Conservation (phyloP, 2,888 invertebrate genomes). For the Drosophila neonasuta region DNA sequence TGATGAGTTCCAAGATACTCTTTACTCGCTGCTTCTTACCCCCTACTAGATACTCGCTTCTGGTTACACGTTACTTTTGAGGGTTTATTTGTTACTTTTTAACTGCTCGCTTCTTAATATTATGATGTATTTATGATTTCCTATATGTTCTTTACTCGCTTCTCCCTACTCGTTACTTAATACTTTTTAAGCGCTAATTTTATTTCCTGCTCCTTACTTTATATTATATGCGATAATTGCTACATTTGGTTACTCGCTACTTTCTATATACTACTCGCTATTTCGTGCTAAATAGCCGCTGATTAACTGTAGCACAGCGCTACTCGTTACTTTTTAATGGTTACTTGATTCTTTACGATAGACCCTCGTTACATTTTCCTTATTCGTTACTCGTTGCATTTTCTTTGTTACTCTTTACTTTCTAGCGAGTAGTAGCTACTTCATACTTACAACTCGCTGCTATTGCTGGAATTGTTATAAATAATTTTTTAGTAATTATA, state of each 20-base stretch:
- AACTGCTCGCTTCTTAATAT: too few species aligned
- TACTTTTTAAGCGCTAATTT: too few species aligned
- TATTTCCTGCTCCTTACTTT: too few species aligned
- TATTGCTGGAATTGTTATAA: neutral
- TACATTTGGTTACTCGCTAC: too few species aligned
- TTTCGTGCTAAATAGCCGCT: too few species aligned
- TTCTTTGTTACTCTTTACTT: neutral
- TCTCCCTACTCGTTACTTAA: neutral
- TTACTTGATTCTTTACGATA: too few species aligned
- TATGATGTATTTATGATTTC: too few species aligned
- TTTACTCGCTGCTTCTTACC: neutral
- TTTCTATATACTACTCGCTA: too few species aligned
- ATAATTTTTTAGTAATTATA: neutral
- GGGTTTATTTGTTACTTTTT: neutral
- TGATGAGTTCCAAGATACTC: neutral
- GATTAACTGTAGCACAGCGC: too few species aligned
- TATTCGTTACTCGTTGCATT: neutral
- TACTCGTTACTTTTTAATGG: too few species aligned
- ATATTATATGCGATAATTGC: too few species aligned
- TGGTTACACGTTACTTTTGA: neutral
- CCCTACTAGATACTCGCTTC: neutral
- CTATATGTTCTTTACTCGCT: neutral
- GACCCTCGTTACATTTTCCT: too few species aligned
- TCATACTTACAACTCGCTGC: neutral
- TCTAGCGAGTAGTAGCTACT: neutral